Base-by-base conservation (phyloP, 1,140 invertebrate species). In the Maconellicoccus hirsutus region DNA sequence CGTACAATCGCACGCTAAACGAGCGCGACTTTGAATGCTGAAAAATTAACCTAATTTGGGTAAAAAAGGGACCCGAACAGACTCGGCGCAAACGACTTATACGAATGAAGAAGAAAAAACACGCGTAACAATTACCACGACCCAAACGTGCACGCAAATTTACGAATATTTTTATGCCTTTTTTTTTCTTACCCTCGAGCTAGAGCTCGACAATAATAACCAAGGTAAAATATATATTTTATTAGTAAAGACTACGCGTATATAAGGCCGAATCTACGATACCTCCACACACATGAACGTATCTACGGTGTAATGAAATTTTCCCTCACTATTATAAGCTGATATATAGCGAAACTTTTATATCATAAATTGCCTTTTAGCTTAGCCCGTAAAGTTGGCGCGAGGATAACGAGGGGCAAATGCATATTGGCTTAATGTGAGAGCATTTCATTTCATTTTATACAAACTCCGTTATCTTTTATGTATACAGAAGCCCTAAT, bases 341-440 rank as follows among this genome's bases (percentile, higher is more conserved):
- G 42, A 52, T 52, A 52, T 52, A 52, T 52, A 16, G 42, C 12
- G 12, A 52, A 52, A 52, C 42, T 52, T 52, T 52, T 52, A 52
- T 52, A 52, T 52, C 42, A 52, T 52, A 52, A 52, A 52, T 52
- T 52, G 42, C 42, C 42, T 52, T 52, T 52, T 52, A 52, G 42
- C 42, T 52, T 52, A 52, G 42, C n/a, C n/a, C 42, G 3, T 16
- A 3, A 52, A 52, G 29, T 16, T 52, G 42, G 42, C 42, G 10
- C 16, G 42, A 3, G 42, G 42, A 16, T 52, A 52, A 52, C 42
- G 42, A 52, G 42, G 42, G 42, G 16, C 42, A 52, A 52, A 52
- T 52, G 42, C 42, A 52, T 52, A 52, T 52, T 52, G 42, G 42
- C 42, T 52, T 52, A 52, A 52, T 52, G 42, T 52, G 42, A 52